phyloP scores from a whole-genome alignment of 2,888 invertebrate species.

The Pollenia amentaria region DNA sequence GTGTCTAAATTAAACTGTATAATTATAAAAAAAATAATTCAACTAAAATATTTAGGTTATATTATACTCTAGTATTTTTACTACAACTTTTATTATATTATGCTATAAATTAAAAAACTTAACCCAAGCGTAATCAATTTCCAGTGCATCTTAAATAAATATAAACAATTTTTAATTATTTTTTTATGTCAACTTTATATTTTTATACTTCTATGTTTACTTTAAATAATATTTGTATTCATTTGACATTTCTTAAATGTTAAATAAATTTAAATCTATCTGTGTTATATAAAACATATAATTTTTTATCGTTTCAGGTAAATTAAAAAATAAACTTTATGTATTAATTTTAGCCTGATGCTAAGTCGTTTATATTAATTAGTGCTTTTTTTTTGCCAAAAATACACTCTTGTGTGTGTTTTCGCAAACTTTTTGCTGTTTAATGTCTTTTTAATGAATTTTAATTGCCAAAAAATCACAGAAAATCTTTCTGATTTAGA shows the following conservation, averaged over 20 bases:
- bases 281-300: not conserved
- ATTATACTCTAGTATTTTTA: not conserved
- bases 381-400: constrained; percentile 8
- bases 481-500: constrained; percentile 19
- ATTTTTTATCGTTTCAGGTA: not conserved
- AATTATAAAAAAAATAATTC: constrained; percentile 48
- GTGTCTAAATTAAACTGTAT: constrained; percentile 52
- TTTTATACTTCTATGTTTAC: not conserved
- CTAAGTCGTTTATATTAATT: constrained; percentile 55
- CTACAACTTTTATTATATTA: not conserved
- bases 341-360: constrained; percentile 36
- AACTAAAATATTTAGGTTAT: constrained; percentile 36
- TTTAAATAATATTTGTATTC: not conserved
- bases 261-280: constrained; percentile 56
- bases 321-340: constrained; percentile 11
- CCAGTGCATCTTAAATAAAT: not conserved
- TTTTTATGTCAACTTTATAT: not conserved
- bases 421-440: not conserved
- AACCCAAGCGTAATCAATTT: constrained; percentile 15
- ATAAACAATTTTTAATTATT: no score
- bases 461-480: constrained; percentile 41
- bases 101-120: constrained; percentile 15
- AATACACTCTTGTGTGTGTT: not conserved
- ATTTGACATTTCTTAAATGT: constrained; percentile 22
- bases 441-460: constrained; percentile 42